Evolutionary conservation across 1,140 invertebrate genomes (phyloP).

Genomic region (Zaprionus kolodkinae): DNA sequence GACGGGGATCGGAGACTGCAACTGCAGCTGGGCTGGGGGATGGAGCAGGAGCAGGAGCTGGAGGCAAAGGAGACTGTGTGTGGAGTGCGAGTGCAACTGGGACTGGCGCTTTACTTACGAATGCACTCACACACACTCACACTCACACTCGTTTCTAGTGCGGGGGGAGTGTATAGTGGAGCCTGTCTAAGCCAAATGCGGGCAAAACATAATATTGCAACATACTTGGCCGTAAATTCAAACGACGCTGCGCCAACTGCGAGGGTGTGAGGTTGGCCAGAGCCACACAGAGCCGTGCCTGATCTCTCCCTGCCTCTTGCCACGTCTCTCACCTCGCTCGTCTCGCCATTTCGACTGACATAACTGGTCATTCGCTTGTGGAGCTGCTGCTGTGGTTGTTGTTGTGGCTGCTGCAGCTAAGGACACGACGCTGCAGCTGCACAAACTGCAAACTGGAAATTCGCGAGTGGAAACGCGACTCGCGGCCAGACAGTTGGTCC

Average conservation of each 20-base stretch:
- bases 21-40: not conserved
- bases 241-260: conserved; percentile 60
- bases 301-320: no score
- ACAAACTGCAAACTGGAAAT: conserved; percentile 80
- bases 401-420: conserved; percentile 64
- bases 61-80: conserved; percentile 8
- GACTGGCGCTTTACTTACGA: conserved; percentile 24
- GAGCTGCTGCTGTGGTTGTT: conserved; percentile 35
- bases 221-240: conserved; percentile 69
- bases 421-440: conserved; percentile 77
- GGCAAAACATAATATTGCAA: conserved; percentile 79
- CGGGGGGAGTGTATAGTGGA: conserved; percentile 17
- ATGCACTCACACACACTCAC: conserved; percentile 52
- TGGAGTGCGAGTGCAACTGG: conserved; percentile 1
- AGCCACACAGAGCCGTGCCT: conserved; percentile 39
- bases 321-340: conserved; percentile 36
- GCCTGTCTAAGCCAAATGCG: conserved; percentile 79
- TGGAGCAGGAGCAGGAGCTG: not conserved
- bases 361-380: conserved; percentile 79
- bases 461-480: conserved; percentile 73
- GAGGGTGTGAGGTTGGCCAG: conserved; percentile 73
- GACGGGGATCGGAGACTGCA: conserved; percentile 13
- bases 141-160: conserved; percentile 54
- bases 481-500: conserved; percentile 52
- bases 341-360: conserved; percentile 69